These are phyloP conservation scores for Heliornis fulica DNA, from an alignment of 2,113 vertebrate genomes.

Conservation along the genomic window DNA sequence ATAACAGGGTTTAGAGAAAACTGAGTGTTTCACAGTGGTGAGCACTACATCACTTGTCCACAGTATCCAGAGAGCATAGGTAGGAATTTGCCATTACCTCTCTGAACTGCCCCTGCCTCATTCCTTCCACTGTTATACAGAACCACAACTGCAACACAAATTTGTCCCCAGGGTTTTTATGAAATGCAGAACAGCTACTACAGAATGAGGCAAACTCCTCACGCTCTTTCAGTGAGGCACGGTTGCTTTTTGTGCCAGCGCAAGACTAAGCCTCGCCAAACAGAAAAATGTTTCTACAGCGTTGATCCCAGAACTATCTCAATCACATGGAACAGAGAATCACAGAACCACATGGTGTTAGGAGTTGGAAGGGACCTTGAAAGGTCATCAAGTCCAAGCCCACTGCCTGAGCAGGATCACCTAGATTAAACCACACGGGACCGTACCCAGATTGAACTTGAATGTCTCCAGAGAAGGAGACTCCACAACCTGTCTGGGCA, in stretches of 20 bases:
- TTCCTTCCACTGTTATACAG: neutral
- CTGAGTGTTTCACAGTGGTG: neutral
- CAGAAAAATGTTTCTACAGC: neutral
- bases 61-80: accelerated
- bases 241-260: neutral
- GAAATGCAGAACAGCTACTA: neutral
- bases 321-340: accelerated
- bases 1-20: neutral
- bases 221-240: neutral
- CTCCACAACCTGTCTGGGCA: too few relatives aligned
- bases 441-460: too few relatives aligned
- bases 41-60: neutral
- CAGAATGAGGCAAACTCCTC: neutral
- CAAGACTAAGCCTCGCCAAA: accelerated
- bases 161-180: neutral
- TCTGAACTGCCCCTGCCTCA: neutral
- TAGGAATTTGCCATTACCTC: neutral
- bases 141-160: neutral
- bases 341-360: too few relatives aligned
- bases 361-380: too few relatives aligned
- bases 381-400: too few relatives aligned
- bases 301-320: neutral
- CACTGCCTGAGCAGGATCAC: too few relatives aligned
- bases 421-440: too few relatives aligned
- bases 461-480: too few relatives aligned